Evolutionary conservation across 1,140 invertebrate species (phyloP).

Genomic region (Lucilia cuprina): DNA sequence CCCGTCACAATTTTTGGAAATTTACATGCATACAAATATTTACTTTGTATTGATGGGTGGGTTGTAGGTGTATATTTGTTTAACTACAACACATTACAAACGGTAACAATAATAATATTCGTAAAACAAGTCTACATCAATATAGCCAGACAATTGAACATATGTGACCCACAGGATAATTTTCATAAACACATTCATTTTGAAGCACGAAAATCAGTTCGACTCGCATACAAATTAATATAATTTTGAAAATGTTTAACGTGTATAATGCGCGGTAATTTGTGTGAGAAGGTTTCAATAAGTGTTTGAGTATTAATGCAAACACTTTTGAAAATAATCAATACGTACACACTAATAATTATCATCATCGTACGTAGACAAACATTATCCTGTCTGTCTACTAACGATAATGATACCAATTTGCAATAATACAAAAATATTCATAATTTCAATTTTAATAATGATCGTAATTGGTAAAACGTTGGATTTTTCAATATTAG

Average conservation of each 20-base stretch:
- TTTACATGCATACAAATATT: neutral
- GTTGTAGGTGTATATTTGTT: no score
- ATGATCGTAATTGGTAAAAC: no score
- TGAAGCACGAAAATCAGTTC: no score
- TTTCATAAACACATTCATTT: neutral
- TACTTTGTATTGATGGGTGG: neutral
- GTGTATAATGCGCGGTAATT: neutral
- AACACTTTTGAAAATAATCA: neutral
- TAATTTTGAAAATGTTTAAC: neutral
- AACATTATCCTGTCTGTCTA: no score
- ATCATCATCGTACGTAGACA: neutral
- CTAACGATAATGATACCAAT: no score
- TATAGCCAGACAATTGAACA: conserved; percentile 5
- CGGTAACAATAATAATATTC: neutral
- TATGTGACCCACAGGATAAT: neutral
- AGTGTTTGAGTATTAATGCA: neutral
- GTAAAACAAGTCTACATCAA: conserved; percentile 13
- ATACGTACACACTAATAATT: neutral
- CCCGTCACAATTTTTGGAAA: neutral
- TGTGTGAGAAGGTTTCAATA: neutral
- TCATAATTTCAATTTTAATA: no score
- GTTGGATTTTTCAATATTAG: no score
- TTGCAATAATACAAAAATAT: no score
- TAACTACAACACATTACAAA: neutral
- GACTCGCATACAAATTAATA: neutral